These are phyloP conservation scores for Cyrtorhinus lividipennis DNA, from an alignment of 1,140 invertebrate genomes.

Conservation along the genomic window DNA sequence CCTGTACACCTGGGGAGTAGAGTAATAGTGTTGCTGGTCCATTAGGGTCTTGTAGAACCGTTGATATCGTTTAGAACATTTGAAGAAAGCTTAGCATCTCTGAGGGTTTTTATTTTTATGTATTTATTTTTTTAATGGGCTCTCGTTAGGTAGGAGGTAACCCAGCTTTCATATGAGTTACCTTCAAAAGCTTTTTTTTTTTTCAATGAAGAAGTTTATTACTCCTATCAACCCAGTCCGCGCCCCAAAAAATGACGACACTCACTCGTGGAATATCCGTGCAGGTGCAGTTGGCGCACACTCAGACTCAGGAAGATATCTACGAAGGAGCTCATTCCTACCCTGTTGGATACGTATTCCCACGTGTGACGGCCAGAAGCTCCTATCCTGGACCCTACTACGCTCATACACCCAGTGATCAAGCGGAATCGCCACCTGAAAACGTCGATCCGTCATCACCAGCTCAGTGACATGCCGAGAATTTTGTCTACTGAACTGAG, in stretches of 20 bases:
- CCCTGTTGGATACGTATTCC: conserved; percentile 4
- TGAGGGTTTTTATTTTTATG: too few species aligned
- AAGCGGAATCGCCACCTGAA: not conserved
- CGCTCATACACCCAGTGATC: not conserved
- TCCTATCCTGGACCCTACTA: not conserved
- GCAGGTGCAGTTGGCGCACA: conserved; percentile 7
- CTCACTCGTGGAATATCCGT: not conserved
- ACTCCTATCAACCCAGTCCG: too few species aligned
- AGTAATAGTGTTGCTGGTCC: too few species aligned
- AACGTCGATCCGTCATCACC: not conserved
- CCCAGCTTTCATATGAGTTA: conserved; percentile 4
- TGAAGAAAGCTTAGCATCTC: too few species aligned
- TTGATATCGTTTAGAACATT: too few species aligned
- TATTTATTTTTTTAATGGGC: too few species aligned
- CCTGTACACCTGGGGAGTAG: too few species aligned
- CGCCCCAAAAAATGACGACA: not conserved
- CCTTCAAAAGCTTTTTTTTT: not conserved
- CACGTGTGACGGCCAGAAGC: conserved; percentile 1
- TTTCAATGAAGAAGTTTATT: not conserved
- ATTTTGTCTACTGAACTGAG: too few species aligned
- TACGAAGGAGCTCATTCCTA: conserved; percentile 14
- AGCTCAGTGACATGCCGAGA: too few species aligned
- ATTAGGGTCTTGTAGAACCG: too few species aligned
- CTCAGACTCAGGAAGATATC: conserved; percentile 13
- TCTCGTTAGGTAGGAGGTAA: too few species aligned